phyloP scores from a whole-genome alignment of 2,113 vertebrate species.

The Zapus hudsonius region DNA sequence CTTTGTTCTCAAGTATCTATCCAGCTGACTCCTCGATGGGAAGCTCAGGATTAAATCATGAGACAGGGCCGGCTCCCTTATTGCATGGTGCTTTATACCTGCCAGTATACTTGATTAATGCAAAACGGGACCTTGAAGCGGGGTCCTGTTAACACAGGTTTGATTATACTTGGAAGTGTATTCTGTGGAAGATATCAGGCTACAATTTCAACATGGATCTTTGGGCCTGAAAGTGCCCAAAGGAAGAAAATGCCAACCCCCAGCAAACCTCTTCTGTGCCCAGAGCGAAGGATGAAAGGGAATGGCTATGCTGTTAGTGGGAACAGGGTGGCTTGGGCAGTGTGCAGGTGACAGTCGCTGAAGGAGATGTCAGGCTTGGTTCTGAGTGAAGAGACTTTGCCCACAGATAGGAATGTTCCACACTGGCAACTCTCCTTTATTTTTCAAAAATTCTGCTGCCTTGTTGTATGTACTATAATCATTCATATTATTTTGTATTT shows the following conservation, averaged over 20 bases:
- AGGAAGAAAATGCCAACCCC: neutral
- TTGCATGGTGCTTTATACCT: slow-evolving; percentile 59
- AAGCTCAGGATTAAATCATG: slow-evolving; percentile 72
- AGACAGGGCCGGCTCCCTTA: slow-evolving; percentile 53
- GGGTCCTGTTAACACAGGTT: slow-evolving; percentile 31
- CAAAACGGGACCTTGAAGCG: slow-evolving; percentile 59
- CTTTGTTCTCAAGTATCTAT: slow-evolving; percentile 52
- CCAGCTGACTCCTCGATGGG: slow-evolving; percentile 62
- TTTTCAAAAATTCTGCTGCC: slow-evolving; percentile 58
- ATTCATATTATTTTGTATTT: slow-evolving; percentile 1
- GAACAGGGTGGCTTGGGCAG: neutral
- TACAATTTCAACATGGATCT: slow-evolving; percentile 71
- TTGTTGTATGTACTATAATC: slow-evolving; percentile 58
- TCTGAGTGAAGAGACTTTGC: slow-evolving; percentile 45
- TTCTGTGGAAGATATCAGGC: slow-evolving; percentile 77
- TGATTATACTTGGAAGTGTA: slow-evolving; percentile 67
- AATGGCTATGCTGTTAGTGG: neutral
- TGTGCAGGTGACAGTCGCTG: neutral
- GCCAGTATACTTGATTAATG: slow-evolving; percentile 71
- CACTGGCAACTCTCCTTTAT: neutral
- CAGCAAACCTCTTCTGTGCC: neutral
- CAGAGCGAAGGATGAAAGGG: slow-evolving; percentile 20
- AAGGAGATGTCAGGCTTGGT: slow-evolving; percentile 57
- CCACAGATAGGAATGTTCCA: neutral
- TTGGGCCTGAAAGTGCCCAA: slow-evolving; percentile 79